Percentiles rank a stretch among this genome's conserved stretches.
phyloP scores from a whole-genome alignment of 2,113 vertebrate species.

The Mormyrus iriodes region DNA sequence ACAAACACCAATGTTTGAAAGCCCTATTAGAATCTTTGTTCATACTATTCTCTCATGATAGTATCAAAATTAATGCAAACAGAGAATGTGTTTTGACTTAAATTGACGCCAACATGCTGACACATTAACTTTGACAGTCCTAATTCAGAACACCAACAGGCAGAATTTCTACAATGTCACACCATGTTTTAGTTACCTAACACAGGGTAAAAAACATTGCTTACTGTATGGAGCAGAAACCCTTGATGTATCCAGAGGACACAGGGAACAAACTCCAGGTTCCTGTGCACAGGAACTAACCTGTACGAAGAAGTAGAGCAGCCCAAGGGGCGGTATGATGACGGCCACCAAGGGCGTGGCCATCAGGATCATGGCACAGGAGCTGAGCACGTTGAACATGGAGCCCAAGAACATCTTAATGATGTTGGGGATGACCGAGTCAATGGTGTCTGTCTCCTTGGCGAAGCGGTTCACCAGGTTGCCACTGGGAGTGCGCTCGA shows the following conservation, averaged over 20 bases:
- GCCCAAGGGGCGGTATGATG: conserved; percentile 78
- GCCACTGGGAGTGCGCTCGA: conserved; percentile 89
- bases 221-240: not conserved
- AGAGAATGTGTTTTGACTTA: not conserved
- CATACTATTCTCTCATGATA: not conserved
- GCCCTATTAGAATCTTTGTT: not conserved
- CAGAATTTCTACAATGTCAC: not conserved
- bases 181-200: not conserved
- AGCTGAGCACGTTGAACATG: conserved; percentile 74
- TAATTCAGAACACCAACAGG: not conserved
- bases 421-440: conserved; percentile 80
- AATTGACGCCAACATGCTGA: not conserved
- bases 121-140: not conserved
- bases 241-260: not conserved
- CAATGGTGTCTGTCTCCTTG: conserved; percentile 92
- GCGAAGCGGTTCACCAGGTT: conserved; percentile 95
- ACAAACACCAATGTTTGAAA: not conserved
- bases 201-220: not conserved
- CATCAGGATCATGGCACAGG: conserved; percentile 78
- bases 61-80: not conserved
- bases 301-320: conserved; percentile 91
- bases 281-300: conserved; percentile 46
- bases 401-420: conserved; percentile 97
- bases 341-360: conserved; percentile 78
- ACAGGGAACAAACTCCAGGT: not conserved